phyloP scores from a whole-genome alignment of 1,140 invertebrate genomes.

The Carcinoscorpius rotundicauda region DNA sequence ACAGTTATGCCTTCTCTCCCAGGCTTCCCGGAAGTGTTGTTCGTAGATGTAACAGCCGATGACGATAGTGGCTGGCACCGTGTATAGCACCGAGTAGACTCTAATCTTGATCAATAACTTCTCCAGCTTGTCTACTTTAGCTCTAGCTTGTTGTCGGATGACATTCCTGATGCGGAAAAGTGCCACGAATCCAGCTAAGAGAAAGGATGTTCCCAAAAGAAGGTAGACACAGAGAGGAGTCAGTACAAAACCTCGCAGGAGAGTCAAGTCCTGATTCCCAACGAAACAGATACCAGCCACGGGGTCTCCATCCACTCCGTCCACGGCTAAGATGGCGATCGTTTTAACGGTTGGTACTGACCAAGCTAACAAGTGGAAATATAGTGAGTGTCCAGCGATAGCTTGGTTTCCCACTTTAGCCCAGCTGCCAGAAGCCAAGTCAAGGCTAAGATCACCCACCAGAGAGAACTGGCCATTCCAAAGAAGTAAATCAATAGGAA shows the following conservation, averaged over 20 bases:
- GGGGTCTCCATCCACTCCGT: slow-evolving; percentile 66
- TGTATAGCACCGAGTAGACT: slow-evolving; percentile 37
- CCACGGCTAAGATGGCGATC: slow-evolving; percentile 60
- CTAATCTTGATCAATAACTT: slow-evolving; percentile 38
- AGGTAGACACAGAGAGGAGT: slow-evolving; percentile 60
- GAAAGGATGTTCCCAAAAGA: slow-evolving; percentile 33
- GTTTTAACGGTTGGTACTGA: slow-evolving; percentile 73
- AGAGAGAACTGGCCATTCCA: slow-evolving; percentile 84
- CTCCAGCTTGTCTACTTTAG: slow-evolving; percentile 32
- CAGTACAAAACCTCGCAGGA: slow-evolving; percentile 63
- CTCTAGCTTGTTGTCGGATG: slow-evolving; percentile 31
- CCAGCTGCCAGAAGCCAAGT: slow-evolving; percentile 91
- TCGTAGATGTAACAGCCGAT: slow-evolving; percentile 36
- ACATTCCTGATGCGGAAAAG: slow-evolving; percentile 33
- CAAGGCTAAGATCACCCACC: slow-evolving; percentile 87
- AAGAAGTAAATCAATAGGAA: slow-evolving; percentile 87
- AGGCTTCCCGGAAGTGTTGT: slow-evolving; percentile 38
- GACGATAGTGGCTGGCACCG: slow-evolving; percentile 36
- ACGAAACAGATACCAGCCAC: slow-evolving; percentile 45
- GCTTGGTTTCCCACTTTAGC: slow-evolving; percentile 90
- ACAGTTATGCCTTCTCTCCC: slow-evolving; percentile 49
- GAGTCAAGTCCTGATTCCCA: slow-evolving; percentile 63
- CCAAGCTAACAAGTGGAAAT: slow-evolving; percentile 88
- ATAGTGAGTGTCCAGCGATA: slow-evolving; percentile 85
- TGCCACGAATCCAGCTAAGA: slow-evolving; percentile 32